These are phyloP conservation scores for Leptinotarsa juncta DNA, from an alignment of 2,888 invertebrate genomes.

Conservation along the genomic window DNA sequence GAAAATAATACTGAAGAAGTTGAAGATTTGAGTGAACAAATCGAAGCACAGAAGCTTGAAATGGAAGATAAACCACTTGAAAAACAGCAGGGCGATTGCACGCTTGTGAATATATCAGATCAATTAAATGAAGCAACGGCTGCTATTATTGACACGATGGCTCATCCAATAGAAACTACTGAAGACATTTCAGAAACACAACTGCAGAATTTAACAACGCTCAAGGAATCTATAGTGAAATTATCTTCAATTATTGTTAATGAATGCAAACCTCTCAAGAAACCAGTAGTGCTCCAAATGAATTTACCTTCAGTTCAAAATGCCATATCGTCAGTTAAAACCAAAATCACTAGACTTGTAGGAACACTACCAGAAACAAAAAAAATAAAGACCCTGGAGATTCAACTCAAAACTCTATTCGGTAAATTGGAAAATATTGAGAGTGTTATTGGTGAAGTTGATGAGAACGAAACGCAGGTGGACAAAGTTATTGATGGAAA, in stretches of 20 bases:
- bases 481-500: too few species aligned
- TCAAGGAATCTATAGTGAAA: background rate
- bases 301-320: conserved; percentile 41
- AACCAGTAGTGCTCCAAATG: conserved; percentile 31
- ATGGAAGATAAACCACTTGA: background rate
- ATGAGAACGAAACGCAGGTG: too few species aligned
- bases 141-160: background rate
- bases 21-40: background rate
- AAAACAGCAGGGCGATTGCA: background rate
- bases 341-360: conserved; percentile 19
- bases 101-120: background rate
- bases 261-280: conserved; percentile 29
- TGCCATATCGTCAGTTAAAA: conserved; percentile 26
- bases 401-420: conserved; percentile 28
- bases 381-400: conserved; percentile 24
- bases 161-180: background rate
- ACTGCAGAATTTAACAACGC: background rate
- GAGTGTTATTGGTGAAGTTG: too few species aligned
- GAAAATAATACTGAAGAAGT: background rate
- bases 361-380: conserved; percentile 15
- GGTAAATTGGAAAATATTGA: conserved; percentile 29
- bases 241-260: background rate
- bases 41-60: conserved; percentile 1
- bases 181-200: background rate
- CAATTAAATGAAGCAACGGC: background rate